phyloP scores from a whole-genome alignment of 2,113 vertebrate species.

The Urocitellus parryii region DNA sequence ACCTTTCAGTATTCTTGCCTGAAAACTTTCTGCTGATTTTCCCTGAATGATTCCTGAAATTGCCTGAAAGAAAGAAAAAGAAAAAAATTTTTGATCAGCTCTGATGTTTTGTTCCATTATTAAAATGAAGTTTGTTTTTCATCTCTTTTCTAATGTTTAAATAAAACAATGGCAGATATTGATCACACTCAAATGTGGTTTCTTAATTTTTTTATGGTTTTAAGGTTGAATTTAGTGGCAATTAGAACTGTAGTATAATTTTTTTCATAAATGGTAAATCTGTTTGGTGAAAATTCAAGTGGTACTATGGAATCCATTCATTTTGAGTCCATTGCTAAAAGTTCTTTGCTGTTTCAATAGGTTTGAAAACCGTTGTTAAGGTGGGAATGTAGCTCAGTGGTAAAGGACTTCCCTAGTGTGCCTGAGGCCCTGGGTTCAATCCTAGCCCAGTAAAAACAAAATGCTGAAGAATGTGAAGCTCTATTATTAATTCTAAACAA shows the following conservation, averaged over 20 bases:
- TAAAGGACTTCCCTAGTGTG: too few relatives aligned
- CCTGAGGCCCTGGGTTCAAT: too few relatives aligned
- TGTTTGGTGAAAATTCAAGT: not conserved
- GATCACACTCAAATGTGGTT: constrained; percentile 15
- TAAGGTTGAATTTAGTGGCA: not conserved
- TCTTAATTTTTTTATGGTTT: constrained; percentile 37
- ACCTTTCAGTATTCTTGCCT: constrained; percentile 53
- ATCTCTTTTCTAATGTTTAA: constrained; percentile 50
- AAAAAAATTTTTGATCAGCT: constrained; percentile 1
- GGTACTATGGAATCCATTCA: not conserved
- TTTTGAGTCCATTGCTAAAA: not conserved
- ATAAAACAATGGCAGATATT: constrained; percentile 34
- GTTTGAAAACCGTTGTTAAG: constrained; percentile 19
- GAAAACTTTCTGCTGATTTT: constrained; percentile 6
- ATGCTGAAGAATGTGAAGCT: not conserved
- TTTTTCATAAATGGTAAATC: not conserved
- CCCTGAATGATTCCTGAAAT: not conserved
- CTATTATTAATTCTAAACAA: not conserved
- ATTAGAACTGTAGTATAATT: not conserved
- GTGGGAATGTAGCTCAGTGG: too few relatives aligned
- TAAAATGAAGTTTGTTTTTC: constrained; percentile 42
- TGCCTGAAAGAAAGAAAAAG: not conserved
- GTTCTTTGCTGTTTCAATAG: not conserved
- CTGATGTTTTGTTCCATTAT: constrained; percentile 10
- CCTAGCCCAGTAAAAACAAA: too few relatives aligned